These are phyloP conservation scores for Drosophila niveifrons DNA, from an alignment of 2,888 invertebrate genomes.

Conservation along the genomic window DNA sequence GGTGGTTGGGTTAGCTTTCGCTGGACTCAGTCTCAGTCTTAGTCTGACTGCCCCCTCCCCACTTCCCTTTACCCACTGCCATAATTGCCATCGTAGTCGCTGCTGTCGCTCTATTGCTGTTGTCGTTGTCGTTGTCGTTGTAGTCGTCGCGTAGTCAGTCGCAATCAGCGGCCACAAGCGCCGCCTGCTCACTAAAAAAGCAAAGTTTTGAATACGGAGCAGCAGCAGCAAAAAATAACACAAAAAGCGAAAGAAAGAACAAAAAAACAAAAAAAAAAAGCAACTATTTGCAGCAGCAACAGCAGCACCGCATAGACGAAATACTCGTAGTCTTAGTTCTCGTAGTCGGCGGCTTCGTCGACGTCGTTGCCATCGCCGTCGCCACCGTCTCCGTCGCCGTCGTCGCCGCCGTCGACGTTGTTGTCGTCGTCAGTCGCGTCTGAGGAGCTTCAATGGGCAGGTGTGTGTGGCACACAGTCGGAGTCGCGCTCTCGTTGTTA, in stretches of 20 bases:
- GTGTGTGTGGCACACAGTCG: slow-evolving; percentile 75
- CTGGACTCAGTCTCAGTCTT: slow-evolving; percentile 46
- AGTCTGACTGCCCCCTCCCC: slow-evolving; percentile 33
- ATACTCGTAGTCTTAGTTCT: slow-evolving; percentile 70
- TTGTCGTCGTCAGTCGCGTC: slow-evolving; percentile 84
- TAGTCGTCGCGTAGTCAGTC: slow-evolving; percentile 61
- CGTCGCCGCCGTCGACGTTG: slow-evolving; percentile 23
- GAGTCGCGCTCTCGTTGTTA: slow-evolving; percentile 51
- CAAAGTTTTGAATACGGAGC: slow-evolving; percentile 51
- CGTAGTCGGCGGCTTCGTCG: slow-evolving; percentile 51
- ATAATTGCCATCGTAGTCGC: slow-evolving; percentile 59
- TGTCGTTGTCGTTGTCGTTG: neutral
- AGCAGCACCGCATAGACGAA: slow-evolving; percentile 68
- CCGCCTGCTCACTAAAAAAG: slow-evolving; percentile 50
- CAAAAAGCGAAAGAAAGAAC: slow-evolving; percentile 12
- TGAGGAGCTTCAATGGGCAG: slow-evolving; percentile 85
- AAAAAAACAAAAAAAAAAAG: slow-evolving; percentile 47
- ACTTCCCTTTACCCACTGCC: slow-evolving; percentile 25
- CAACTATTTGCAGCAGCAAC: slow-evolving; percentile 25
- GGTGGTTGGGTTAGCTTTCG: slow-evolving; percentile 46
- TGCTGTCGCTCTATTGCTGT: neutral
- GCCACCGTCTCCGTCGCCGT: slow-evolving; percentile 31
- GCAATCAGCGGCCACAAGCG: slow-evolving; percentile 41
- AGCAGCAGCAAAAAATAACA: slow-evolving; percentile 14
- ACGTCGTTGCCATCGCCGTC: slow-evolving; percentile 47